Conservation (phyloP, 2,888 invertebrate genomes). For the Camptogramma bilineatum region DNA sequence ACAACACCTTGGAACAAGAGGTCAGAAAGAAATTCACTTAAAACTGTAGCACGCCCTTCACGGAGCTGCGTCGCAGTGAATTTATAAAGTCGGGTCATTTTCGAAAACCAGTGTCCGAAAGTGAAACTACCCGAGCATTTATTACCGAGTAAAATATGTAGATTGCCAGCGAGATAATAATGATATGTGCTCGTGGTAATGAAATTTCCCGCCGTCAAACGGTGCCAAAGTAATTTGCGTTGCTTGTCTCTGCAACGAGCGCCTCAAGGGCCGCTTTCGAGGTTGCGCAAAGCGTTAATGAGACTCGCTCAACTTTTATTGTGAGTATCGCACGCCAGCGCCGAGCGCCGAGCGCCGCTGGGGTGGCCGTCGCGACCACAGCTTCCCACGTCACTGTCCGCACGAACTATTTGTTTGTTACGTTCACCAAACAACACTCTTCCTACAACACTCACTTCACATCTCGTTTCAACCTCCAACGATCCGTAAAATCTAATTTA, state of each 20-base stretch:
- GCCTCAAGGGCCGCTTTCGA: constrained; percentile 84
- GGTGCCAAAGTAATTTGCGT: constrained; percentile 86
- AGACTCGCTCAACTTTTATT: constrained; percentile 73
- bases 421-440: constrained; percentile 34
- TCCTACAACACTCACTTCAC: constrained; percentile 37
- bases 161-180: constrained; percentile 84
- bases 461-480: constrained; percentile 44
- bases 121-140: constrained; percentile 84
- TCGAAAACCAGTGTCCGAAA: constrained; percentile 84
- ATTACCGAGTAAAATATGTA: constrained; percentile 85
- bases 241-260: constrained; percentile 81
- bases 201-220: constrained; percentile 86
- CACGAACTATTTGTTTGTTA: constrained; percentile 44
- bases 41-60: constrained; percentile 84
- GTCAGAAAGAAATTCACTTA: constrained; percentile 85
- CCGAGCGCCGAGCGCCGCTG: constrained; percentile 39
- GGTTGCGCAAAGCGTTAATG: constrained; percentile 83
- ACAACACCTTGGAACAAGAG: constrained; percentile 82
- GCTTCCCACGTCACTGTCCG: constrained; percentile 44
- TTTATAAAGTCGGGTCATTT: constrained; percentile 82
- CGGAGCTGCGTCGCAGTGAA: constrained; percentile 66
- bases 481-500: constrained; percentile 46
- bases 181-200: constrained; percentile 86
- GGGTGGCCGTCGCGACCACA: constrained; percentile 46
- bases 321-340: constrained; percentile 66